Evolutionary conservation across 1,140 invertebrate genomes (phyloP).

Genomic region (Sinella curviseta): DNA sequence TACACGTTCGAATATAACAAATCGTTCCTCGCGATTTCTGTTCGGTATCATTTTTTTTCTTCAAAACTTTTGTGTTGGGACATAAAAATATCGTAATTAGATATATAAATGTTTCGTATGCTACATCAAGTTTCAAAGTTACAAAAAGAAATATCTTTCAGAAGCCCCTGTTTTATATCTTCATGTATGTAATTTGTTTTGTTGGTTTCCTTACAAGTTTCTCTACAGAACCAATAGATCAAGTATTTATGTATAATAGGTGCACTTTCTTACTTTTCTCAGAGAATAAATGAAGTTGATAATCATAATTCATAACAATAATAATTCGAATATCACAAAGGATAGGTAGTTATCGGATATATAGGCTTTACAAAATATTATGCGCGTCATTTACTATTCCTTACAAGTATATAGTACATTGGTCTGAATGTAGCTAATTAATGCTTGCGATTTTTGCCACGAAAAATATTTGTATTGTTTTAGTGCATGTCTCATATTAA

Average conservation of each 20-base stretch:
- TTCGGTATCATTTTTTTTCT: too few relatives aligned
- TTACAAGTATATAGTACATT: background rate
- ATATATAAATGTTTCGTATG: background rate
- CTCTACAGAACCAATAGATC: too few relatives aligned
- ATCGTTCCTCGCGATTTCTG: too few relatives aligned
- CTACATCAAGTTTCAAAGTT: background rate
- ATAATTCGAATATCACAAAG: background rate
- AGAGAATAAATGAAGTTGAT: background rate
- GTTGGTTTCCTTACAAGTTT: background rate
- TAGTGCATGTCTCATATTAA: too few relatives aligned
- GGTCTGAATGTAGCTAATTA: background rate
- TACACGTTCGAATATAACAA: too few relatives aligned
- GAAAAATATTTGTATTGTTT: too few relatives aligned
- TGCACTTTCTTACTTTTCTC: background rate
- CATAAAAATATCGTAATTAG: background rate
- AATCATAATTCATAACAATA: background rate
- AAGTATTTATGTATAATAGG: background rate
- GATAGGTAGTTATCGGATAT: slow-evolving; percentile 8
- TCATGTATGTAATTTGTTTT: background rate
- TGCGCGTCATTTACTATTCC: background rate
- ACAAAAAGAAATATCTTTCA: background rate
- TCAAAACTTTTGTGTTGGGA: too few relatives aligned
- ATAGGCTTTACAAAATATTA: background rate
- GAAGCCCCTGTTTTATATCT: background rate
- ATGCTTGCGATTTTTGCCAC: background rate